Conservation (phyloP, 2,888 invertebrate genomes). For the Onthophagus sagittarius region DNA sequence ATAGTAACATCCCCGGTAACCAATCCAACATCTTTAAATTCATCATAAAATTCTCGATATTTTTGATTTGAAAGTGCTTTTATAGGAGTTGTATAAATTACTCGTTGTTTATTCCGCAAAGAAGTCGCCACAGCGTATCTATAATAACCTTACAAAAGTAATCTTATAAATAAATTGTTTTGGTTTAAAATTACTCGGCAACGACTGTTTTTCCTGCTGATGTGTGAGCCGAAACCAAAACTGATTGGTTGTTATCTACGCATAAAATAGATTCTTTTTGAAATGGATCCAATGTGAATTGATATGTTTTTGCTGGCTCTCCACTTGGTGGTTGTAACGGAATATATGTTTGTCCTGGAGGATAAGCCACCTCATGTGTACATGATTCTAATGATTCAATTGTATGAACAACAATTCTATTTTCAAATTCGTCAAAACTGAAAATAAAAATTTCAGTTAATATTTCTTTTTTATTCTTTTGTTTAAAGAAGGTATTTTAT, state of each 20-base stretch:
- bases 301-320: conserved; percentile 87
- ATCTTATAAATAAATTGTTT: neutral
- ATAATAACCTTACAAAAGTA: conserved; percentile 17
- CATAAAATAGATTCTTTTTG: conserved; percentile 96
- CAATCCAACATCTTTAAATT: conserved; percentile 96
- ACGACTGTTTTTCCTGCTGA: conserved; percentile 99
- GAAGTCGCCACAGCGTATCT: conserved; percentile 95
- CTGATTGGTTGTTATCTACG: conserved; percentile 96
- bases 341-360: conserved; percentile 78
- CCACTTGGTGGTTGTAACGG: conserved; percentile 55
- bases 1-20: conserved; percentile 99
- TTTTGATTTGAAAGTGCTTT: conserved; percentile 99
- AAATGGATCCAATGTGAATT: conserved; percentile 94
- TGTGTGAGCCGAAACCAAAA: conserved; percentile 97
- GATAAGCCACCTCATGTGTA: conserved; percentile 93
- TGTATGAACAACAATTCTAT: conserved; percentile 82
- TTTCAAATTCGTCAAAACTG: conserved; percentile 71
- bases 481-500: too few relatives aligned
- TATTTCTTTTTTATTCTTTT: too few relatives aligned
- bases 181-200: conserved; percentile 74
- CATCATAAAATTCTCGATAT: conserved; percentile 94
- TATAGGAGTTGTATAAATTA: conserved; percentile 99
- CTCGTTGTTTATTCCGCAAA: conserved; percentile 89
- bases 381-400: conserved; percentile 90
- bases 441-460: conserved; percentile 33